Base-by-base conservation (phyloP, 2,113 vertebrate species). In the Phylloscopus trochiloides region DNA sequence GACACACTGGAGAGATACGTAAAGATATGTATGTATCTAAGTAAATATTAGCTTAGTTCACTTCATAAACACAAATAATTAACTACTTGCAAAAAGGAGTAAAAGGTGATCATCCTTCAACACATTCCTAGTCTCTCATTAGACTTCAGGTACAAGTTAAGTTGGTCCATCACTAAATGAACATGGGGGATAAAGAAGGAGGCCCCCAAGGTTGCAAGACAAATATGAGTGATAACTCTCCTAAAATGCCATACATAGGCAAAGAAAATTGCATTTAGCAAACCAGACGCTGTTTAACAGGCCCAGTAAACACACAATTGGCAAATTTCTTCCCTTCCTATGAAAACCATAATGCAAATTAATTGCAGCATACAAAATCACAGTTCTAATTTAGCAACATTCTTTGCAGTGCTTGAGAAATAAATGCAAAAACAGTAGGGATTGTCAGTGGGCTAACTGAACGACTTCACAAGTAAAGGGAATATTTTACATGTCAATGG, bases 311-410 rank as follows among this genome's bases (percentile, higher is more conserved):
- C 13, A 72, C 31, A 74, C 4, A 86, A 74, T 0, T 52, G 83
- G 66, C 19, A 71, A 75, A 28, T 72, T 47, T 85, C 42, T 92
- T 78, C 25, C 36, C 36, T 81, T 91, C 57, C 14, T 62, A 51
- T 61, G 65, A 94, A 88, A 57, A 81, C 3, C 66, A n/a, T 86
- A 92, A 94, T 72, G 74, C 70, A 91, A 95, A 96, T 88, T 89
- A 96, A 94, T 72, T 91, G 68, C 18, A 78, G 55, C 10, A 16
- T 45, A 50, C 61, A 86, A 95, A 95, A 95, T 94, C 84, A 90
- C 43, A 62, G 77, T 40, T 88, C 76, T 48, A 68, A 91, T 90
- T 95, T 72, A 93, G 87, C 52, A 85, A 75, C 4, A 1, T 42
- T 79, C 86, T 86, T 73, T 59, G 38, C 66, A 88, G 43, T 7